phyloP scores from a whole-genome alignment of 2,113 vertebrate genomes.

The Tiliqua scincoides region DNA sequence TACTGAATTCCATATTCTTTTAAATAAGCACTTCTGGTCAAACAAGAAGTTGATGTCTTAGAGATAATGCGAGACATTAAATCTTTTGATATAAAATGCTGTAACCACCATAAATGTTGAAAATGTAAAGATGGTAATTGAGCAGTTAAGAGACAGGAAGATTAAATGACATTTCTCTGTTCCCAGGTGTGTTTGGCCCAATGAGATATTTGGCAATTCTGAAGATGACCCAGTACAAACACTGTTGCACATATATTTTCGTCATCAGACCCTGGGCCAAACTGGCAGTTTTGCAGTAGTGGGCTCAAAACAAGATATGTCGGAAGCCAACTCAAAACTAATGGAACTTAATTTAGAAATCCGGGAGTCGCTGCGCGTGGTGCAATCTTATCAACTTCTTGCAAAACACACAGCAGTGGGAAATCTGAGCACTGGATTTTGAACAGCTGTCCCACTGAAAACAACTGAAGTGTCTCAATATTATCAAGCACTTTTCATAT shows the following conservation, averaged over 20 bases:
- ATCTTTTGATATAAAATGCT: neutral
- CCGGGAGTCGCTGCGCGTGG: slow-evolving; percentile 88
- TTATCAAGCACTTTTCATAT: slow-evolving; percentile 74
- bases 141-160: neutral
- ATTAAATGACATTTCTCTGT: slow-evolving; percentile 35
- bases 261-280: slow-evolving; percentile 95
- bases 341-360: slow-evolving; percentile 99
- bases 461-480: slow-evolving; percentile 45
- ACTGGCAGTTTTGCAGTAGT: slow-evolving; percentile 93
- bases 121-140: neutral
- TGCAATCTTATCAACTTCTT: slow-evolving; percentile 82
- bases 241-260: slow-evolving; percentile 95
- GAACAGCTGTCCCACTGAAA: slow-evolving; percentile 63
- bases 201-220: slow-evolving; percentile 93
- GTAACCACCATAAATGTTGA: neutral
- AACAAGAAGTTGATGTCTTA: neutral
- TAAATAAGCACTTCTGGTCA: neutral
- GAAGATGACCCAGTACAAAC: slow-evolving; percentile 92
- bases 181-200: slow-evolving; percentile 92
- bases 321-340: slow-evolving; percentile 90
- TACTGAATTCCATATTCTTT: neutral
- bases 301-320: slow-evolving; percentile 91
- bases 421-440: slow-evolving; percentile 87
- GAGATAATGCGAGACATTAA: neutral
- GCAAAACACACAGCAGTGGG: slow-evolving; percentile 70